phyloP scores from a whole-genome alignment of 2,888 invertebrate genomes.

The Callimorpha dominula region DNA sequence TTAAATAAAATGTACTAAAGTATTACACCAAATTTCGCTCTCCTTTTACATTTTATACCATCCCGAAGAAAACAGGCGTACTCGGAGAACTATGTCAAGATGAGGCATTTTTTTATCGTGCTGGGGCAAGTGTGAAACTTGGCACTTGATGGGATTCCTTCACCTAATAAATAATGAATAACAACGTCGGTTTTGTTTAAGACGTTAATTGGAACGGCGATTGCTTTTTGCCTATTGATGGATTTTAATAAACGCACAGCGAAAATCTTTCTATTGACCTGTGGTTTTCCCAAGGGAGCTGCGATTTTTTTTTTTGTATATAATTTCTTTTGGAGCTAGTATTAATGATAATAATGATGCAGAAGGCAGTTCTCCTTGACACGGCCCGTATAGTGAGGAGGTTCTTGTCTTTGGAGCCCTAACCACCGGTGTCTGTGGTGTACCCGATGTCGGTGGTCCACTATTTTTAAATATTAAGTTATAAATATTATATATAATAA shows the following conservation, averaged over 20 bases:
- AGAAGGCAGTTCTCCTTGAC: no score
- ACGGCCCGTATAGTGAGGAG: no score
- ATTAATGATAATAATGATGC: no score
- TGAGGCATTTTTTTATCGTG: conserved; percentile 62
- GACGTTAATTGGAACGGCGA: conserved; percentile 30
- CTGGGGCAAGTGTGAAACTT: conserved; percentile 38
- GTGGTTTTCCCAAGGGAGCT: background rate
- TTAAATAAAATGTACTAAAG: background rate
- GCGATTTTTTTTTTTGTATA: no score
- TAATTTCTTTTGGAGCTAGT: no score
- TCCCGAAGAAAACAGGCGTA: conserved; percentile 56
- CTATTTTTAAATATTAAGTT: no score
- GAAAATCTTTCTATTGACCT: background rate
- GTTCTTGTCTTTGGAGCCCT: no score
- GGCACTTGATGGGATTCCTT: conserved; percentile 57
- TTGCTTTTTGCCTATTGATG: conserved; percentile 13
- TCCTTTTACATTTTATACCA: conserved; percentile 35
- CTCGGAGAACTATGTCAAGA: conserved; percentile 71
- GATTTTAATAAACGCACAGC: background rate
- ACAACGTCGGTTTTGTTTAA: conserved; percentile 29
- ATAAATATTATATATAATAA: no score
- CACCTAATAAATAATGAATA: conserved; percentile 35
- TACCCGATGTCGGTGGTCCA: no score
- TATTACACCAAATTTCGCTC: background rate
- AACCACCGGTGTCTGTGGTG: no score